A percentile compares a stretch with the other conserved stretches of the same genome.
Evolutionary conservation across 2,888 invertebrate genomes (phyloP).

Genomic region (Mallateleia sp.): DNA sequence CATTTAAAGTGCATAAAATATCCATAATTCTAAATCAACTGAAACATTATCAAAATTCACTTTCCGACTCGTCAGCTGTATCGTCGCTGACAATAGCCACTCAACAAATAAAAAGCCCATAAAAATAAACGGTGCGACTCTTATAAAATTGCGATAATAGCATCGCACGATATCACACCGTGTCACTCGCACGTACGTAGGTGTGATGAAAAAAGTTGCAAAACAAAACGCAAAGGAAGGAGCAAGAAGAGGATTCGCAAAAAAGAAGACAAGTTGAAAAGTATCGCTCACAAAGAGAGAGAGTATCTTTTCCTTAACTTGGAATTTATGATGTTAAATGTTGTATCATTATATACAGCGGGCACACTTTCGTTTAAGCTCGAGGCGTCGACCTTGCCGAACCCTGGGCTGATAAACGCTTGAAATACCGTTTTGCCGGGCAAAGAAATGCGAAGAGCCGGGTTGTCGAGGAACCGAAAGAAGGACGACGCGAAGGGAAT

Average conservation of each 20-base stretch:
- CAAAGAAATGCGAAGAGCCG: conserved; percentile 48
- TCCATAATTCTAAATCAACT: conserved; percentile 57
- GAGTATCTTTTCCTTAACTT: conserved; percentile 67
- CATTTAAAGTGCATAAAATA: no score
- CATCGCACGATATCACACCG: conserved; percentile 44
- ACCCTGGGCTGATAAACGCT: conserved; percentile 73
- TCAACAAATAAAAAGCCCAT: conserved; percentile 41
- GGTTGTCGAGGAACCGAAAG: conserved; percentile 51
- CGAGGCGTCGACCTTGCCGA: conserved; percentile 77
- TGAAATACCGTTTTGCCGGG: conserved; percentile 71
- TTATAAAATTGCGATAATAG: conserved; percentile 55
- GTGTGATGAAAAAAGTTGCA: conserved; percentile 52
- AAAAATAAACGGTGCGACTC: conserved; percentile 54
- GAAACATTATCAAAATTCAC: conserved; percentile 55
- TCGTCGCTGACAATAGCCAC: conserved; percentile 9
- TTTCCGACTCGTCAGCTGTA: conserved; percentile 30
- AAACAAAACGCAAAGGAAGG: conserved; percentile 17
- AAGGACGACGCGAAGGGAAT: conserved; percentile 62
- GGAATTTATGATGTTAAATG: conserved; percentile 75
- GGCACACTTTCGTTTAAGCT: conserved; percentile 76
- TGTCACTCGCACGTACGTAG: conserved; percentile 43
- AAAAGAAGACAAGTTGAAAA: conserved; percentile 52
- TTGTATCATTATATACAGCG: conserved; percentile 75
- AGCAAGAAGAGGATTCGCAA: not conserved
- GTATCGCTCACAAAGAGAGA: conserved; percentile 25